A percentile compares a stretch with the other conserved stretches of the same genome.
Evolutionary conservation across 2,797 vertebrate species (phyloP).

Genomic region (Helostoma temminkii): DNA sequence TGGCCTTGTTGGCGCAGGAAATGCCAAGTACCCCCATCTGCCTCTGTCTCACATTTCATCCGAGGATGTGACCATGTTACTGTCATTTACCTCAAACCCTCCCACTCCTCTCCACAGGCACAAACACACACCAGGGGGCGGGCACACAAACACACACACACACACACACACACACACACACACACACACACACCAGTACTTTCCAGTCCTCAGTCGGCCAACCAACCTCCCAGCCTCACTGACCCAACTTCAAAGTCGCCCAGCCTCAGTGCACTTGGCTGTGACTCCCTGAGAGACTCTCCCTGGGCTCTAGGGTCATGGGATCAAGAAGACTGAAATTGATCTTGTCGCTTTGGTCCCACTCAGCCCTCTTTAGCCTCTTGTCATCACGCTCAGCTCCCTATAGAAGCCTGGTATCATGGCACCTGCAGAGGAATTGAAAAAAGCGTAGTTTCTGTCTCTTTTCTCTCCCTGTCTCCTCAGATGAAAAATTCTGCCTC

Average conservation of each 20-base stretch:
- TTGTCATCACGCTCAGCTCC: conserved; percentile 62
- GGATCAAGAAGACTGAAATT: conserved; percentile 85
- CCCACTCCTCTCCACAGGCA: conserved; percentile 77
- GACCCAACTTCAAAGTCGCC: conserved; percentile 79
- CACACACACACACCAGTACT: conserved; percentile 35
- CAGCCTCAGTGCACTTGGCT: conserved; percentile 57
- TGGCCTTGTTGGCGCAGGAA: conserved; percentile 94
- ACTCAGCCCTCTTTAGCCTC: conserved; percentile 75
- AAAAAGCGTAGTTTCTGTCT: conserved; percentile 38
- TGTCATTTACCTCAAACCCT: conserved; percentile 78
- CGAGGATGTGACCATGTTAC: conserved; percentile 86
- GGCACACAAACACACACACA: conserved; percentile 29
- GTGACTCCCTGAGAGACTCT: conserved; percentile 77
- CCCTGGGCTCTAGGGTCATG: conserved; percentile 68
- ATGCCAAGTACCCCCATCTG: conserved; percentile 94
- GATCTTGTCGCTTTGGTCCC: conserved; percentile 75
- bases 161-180: conserved; percentile 20
- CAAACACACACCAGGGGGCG: conserved; percentile 69
- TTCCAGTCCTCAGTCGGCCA: conserved; percentile 68
- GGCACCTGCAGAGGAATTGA: conserved; percentile 59
- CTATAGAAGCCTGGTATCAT: conserved; percentile 32
- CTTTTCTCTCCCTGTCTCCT: conserved; percentile 31
- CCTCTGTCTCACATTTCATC: conserved; percentile 87
- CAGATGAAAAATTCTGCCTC: conserved; percentile 44
- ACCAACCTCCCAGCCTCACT: conserved; percentile 59